Conservation (phyloP, 2,888 invertebrate genomes). For the Tenthredo mesomela region DNA sequence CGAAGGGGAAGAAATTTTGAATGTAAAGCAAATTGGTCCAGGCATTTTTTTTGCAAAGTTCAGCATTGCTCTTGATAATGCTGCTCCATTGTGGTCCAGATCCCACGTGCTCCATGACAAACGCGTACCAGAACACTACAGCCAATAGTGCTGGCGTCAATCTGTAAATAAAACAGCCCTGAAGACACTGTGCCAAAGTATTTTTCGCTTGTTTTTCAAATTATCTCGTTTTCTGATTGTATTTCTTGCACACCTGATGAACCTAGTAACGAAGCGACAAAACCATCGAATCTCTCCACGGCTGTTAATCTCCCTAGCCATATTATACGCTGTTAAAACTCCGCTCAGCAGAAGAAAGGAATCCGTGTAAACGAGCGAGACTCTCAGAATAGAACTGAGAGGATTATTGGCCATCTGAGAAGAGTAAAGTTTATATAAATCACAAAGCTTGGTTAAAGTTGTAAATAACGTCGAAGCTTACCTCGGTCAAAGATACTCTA, state of each 20-base stretch:
- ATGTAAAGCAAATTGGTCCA: constrained; percentile 86
- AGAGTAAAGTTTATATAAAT: constrained; percentile 20
- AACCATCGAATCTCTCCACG: constrained; percentile 81
- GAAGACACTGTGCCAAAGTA: constrained; percentile 5
- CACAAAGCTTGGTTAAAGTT: constrained; percentile 11
- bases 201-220: constrained; percentile 21
- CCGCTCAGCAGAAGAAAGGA: constrained; percentile 85
- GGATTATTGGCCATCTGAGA: constrained; percentile 81
- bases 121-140: constrained; percentile 84
- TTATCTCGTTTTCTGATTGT: not conserved
- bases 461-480: constrained; percentile 64
- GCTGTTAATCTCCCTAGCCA: constrained; percentile 80
- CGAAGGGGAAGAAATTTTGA: constrained; percentile 85
- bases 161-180: constrained; percentile 72
- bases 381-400: constrained; percentile 82
- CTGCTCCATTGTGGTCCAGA: constrained; percentile 85
- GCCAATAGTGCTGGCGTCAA: constrained; percentile 83
- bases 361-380: constrained; percentile 85
- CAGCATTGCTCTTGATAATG: constrained; percentile 82
- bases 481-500: constrained; percentile 82
- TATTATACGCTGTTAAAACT: constrained; percentile 82
- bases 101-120: constrained; percentile 83
- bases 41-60: constrained; percentile 83
- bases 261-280: constrained; percentile 81
- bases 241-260: constrained; percentile 79